These are phyloP conservation scores for Nemoura dubitans DNA, from an alignment of 2,888 invertebrate genomes.

Conservation along the genomic window DNA sequence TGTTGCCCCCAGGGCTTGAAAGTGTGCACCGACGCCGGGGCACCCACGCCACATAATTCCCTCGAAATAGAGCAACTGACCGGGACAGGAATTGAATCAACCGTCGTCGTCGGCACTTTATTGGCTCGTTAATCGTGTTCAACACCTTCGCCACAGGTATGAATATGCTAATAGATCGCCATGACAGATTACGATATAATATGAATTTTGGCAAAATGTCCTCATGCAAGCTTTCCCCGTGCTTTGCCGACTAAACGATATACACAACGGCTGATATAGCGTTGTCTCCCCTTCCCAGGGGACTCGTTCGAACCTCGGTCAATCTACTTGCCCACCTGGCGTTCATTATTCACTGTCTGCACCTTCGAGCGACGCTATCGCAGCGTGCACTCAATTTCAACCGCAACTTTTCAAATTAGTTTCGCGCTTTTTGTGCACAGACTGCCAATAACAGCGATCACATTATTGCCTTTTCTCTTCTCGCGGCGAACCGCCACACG, in stretches of 20 bases:
- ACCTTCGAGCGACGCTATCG: background rate
- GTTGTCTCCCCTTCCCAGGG: background rate
- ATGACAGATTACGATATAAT: background rate
- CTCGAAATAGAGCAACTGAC: background rate
- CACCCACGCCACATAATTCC: background rate
- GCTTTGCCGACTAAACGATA: background rate
- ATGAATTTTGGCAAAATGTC: constrained; percentile 4
- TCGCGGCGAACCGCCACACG: background rate
- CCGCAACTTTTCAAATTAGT: constrained; percentile 3
- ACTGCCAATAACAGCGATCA: background rate
- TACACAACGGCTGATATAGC: background rate
- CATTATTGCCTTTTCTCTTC: background rate
- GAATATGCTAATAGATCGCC: background rate
- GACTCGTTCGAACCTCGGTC: constrained; percentile 22
- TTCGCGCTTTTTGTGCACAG: background rate
- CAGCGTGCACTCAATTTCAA: background rate
- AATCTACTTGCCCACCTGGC: constrained; percentile 23
- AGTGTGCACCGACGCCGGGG: background rate
- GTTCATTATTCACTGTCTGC: constrained; percentile 15
- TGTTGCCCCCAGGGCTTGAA: constrained; percentile 9
- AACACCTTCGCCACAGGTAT: background rate
- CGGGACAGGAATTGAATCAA: background rate
- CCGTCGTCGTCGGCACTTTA: background rate
- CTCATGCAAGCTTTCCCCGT: background rate
- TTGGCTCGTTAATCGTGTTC: background rate